A percentile compares a stretch with the other conserved stretches of the same genome.
phyloP scores from a whole-genome alignment of 2,797 vertebrate genomes.

The Thripadectes ignobilis region DNA sequence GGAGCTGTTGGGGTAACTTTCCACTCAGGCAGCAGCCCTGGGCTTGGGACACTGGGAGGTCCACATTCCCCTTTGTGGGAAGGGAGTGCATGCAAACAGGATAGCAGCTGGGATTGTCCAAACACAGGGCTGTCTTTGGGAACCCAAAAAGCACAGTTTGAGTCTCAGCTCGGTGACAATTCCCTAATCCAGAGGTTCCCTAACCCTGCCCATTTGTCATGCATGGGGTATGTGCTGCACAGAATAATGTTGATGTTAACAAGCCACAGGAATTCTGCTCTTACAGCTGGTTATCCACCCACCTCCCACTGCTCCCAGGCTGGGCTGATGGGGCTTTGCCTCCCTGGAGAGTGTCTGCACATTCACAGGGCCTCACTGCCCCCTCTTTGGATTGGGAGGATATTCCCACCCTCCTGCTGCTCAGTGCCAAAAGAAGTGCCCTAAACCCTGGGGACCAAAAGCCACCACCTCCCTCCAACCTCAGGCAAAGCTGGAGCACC shows the following conservation, averaged over 20 bases:
- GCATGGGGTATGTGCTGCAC: rapidly evolving
- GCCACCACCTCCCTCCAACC: background rate
- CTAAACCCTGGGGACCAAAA: background rate
- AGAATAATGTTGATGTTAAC: too few species aligned
- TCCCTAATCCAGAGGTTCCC: background rate
- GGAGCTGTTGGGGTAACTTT: background rate
- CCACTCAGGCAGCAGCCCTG: rapidly evolving
- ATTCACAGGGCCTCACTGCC: background rate
- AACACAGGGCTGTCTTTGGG: rapidly evolving
- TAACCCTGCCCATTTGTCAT: background rate
- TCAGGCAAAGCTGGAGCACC: background rate
- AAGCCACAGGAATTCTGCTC: background rate
- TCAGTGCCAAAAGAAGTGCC: rapidly evolving
- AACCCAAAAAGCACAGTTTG: background rate
- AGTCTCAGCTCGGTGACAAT: rapidly evolving
- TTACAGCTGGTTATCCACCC: background rate
- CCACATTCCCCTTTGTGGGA: rapidly evolving
- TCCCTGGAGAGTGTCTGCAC: rapidly evolving
- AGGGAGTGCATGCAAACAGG: rapidly evolving
- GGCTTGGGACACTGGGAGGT: rapidly evolving
- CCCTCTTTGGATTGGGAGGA: rapidly evolving
- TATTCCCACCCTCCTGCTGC: rapidly evolving
- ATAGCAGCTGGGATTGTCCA: background rate
- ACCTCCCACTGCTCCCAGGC: rapidly evolving
- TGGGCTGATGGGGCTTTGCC: rapidly evolving